Percentiles rank a stretch among this genome's conserved stretches.
Evolutionary conservation across 2,113 vertebrate genomes (phyloP).

Genomic region (Callocephalon fimbriatum): DNA sequence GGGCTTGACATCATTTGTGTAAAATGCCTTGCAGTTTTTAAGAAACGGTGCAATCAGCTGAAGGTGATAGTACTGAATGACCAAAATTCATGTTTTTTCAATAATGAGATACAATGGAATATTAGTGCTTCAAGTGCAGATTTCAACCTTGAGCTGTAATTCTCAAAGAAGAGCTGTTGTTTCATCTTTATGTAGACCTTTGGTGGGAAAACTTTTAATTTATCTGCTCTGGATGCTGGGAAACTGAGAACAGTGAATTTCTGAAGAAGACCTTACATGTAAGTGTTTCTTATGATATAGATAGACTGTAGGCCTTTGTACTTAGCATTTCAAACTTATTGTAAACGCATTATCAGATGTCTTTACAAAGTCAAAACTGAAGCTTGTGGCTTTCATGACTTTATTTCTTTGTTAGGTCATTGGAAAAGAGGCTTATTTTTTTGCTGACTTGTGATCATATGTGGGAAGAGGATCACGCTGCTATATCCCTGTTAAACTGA

Average conservation of each 20-base stretch:
- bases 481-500: background rate
- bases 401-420: background rate
- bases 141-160: background rate
- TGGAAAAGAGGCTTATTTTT: constrained; percentile 25
- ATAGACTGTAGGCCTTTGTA: background rate
- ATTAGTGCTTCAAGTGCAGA: background rate
- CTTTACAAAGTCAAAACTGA: background rate
- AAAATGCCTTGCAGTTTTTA: background rate
- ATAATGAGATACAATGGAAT: background rate
- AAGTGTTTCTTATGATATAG: background rate
- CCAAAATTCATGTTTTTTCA: background rate
- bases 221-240: background rate
- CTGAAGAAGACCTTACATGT: background rate
- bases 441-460: background rate
- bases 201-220: background rate
- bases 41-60: background rate
- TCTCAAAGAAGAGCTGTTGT: background rate
- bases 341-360: background rate
- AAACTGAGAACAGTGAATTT: background rate
- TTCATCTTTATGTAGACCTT: background rate
- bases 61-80: background rate
- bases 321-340: background rate
- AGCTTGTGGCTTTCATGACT: background rate
- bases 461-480: background rate
- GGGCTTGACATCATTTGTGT: background rate